These are phyloP conservation scores for Nematopogon swammerdamellus DNA, from an alignment of 2,888 invertebrate species.

Conservation along the genomic window DNA sequence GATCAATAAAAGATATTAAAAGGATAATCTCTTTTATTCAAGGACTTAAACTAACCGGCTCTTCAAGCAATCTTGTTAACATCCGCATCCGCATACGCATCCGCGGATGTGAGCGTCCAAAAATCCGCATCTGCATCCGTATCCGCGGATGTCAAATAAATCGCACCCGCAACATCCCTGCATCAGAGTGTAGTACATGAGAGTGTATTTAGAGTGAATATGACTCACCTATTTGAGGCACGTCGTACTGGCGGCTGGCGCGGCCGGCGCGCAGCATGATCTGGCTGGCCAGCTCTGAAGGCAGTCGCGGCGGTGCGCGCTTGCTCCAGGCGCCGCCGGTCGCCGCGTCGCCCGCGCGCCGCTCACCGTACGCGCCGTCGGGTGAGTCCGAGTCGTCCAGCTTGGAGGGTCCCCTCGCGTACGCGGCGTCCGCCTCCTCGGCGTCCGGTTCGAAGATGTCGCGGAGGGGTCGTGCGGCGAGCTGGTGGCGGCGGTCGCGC, in stretches of 20 bases:
- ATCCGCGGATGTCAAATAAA: too few species aligned
- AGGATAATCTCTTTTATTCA: too few species aligned
- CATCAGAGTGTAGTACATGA: too few species aligned
- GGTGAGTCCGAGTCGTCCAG: constrained; percentile 15
- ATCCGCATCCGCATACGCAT: too few species aligned
- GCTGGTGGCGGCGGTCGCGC: constrained; percentile 29
- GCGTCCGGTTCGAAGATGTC: constrained; percentile 39
- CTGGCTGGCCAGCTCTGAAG: constrained; percentile 66
- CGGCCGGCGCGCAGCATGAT: constrained; percentile 76
- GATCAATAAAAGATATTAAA: too few species aligned
- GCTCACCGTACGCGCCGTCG: constrained; percentile 15
- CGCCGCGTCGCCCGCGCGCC: constrained; percentile 23
- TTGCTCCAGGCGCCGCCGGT: constrained; percentile 27
- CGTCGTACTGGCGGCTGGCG: constrained; percentile 76
- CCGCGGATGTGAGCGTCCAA: too few species aligned
- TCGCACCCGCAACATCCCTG: too few species aligned
- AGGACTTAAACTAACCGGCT: too few species aligned
- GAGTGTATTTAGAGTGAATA: too few species aligned
- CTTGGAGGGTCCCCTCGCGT: too few species aligned
- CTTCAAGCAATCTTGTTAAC: too few species aligned
- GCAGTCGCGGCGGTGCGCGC: constrained; percentile 36
- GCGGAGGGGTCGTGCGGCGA: constrained; percentile 32
- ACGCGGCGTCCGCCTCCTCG: constrained; percentile 23
- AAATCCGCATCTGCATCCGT: too few species aligned
- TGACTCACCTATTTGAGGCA: constrained; percentile 79